A percentile compares a stretch with the other conserved stretches of the same genome.
phyloP scores from a whole-genome alignment of 2,797 vertebrate genomes.

The Cuniculus paca region DNA sequence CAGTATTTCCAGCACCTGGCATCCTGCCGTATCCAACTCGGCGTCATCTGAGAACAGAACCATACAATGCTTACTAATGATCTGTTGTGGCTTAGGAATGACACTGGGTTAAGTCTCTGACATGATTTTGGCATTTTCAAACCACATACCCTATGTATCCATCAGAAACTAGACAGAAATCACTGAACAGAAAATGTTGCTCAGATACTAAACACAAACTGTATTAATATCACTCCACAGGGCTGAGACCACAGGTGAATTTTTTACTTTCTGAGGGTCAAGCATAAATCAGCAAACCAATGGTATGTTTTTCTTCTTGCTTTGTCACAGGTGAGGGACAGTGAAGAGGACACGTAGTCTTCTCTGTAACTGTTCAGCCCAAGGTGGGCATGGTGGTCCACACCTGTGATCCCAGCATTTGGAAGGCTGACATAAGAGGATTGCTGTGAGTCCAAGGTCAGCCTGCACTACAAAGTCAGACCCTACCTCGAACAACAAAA shows the following conservation, averaged over 20 bases:
- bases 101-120: constrained; percentile 28
- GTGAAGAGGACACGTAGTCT: constrained; percentile 38
- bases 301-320: neutral
- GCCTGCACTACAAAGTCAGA: neutral
- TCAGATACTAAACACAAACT: constrained; percentile 22
- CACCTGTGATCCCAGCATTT: neutral
- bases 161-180: neutral
- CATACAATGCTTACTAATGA: neutral
- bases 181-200: neutral
- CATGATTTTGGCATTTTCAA: neutral
- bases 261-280: neutral
- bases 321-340: neutral
- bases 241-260: neutral
- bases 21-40: constrained; percentile 40
- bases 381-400: neutral
- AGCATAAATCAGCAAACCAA: neutral
- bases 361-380: neutral
- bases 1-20: neutral
- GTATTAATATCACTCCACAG: neutral
- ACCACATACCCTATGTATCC: neutral
- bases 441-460: neutral
- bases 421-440: neutral
- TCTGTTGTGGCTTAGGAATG: neutral
- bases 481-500: neutral
- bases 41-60: constrained; percentile 34